phyloP scores from a whole-genome alignment of 2,113 vertebrate genomes.

The Daubentonia madagascariensis region DNA sequence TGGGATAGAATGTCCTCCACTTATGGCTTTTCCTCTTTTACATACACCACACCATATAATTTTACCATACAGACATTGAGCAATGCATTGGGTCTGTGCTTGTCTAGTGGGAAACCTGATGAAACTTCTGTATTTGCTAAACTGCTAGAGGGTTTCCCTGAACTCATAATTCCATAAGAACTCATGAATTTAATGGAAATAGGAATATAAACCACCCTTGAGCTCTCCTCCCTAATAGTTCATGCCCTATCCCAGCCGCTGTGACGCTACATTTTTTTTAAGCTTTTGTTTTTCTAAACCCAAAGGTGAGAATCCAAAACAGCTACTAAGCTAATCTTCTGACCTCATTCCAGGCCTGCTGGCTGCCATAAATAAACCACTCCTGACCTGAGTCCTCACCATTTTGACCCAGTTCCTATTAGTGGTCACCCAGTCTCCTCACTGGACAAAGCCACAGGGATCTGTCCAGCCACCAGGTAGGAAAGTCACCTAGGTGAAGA shows the following conservation, averaged over 20 bases:
- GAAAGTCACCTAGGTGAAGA: not conserved
- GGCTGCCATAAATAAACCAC: not conserved
- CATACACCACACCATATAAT: slow-evolving; percentile 18
- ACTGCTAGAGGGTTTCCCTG: not conserved
- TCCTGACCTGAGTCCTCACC: not conserved
- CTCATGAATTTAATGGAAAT: not conserved
- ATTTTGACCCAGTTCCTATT: not conserved
- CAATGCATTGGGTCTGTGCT: slow-evolving; percentile 36
- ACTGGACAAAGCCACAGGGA: not conserved
- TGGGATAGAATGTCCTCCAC: not conserved
- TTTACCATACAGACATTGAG: slow-evolving; percentile 54
- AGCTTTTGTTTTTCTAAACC: not conserved
- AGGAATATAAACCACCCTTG: not conserved
- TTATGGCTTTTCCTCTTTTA: not conserved
- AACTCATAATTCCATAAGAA: slow-evolving; percentile 25
- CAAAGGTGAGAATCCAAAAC: not conserved
- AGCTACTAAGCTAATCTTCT: not conserved
- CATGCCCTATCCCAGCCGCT: no score
- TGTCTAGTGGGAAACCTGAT: slow-evolving; percentile 2
- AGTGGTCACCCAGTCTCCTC: not conserved
- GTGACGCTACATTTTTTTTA: not conserved
- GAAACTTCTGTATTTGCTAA: slow-evolving; percentile 32
- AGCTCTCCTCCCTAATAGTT: not conserved
- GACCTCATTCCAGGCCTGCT: not conserved
- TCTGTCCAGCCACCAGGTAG: not conserved